Conservation (phyloP, 1,140 invertebrate species). For the Apis mellifera region DNA sequence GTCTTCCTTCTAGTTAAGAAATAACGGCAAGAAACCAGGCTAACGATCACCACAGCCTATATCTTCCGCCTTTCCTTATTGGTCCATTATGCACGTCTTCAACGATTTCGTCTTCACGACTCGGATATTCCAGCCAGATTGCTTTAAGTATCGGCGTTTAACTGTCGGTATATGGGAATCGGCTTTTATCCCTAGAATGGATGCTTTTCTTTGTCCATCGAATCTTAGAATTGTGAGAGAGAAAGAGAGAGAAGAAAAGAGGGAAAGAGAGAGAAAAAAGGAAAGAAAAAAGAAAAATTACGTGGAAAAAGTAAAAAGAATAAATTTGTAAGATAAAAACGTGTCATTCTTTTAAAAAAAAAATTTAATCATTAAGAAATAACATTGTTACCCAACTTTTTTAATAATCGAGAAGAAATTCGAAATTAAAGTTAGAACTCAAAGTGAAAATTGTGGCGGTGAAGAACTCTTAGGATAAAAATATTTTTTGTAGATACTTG, state of each 20-base stretch:
- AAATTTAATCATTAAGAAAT: too few species aligned
- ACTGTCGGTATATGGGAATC: neutral
- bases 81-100: conserved; percentile 18
- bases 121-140: conserved; percentile 17
- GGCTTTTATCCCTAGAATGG: neutral
- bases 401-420: too few species aligned
- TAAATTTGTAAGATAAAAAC: too few species aligned
- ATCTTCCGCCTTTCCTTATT: conserved; percentile 6
- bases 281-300: too few species aligned
- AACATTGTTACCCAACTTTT: too few species aligned
- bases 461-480: neutral
- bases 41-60: conserved; percentile 31
- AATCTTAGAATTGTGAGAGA: neutral
- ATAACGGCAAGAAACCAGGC: conserved; percentile 4
- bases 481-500: neutral
- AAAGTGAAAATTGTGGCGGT: too few species aligned
- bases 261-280: too few species aligned
- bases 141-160: conserved; percentile 10
- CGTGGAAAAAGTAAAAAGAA: too few species aligned
- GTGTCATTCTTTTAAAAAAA: too few species aligned
- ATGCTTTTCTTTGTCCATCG: neutral
- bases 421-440: too few species aligned
- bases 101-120: conserved; percentile 3
- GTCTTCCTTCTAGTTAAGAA: neutral
- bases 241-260: too few species aligned